Evolutionary conservation across 2,113 vertebrate genomes (phyloP).

Genomic region (Thermophis baileyi): DNA sequence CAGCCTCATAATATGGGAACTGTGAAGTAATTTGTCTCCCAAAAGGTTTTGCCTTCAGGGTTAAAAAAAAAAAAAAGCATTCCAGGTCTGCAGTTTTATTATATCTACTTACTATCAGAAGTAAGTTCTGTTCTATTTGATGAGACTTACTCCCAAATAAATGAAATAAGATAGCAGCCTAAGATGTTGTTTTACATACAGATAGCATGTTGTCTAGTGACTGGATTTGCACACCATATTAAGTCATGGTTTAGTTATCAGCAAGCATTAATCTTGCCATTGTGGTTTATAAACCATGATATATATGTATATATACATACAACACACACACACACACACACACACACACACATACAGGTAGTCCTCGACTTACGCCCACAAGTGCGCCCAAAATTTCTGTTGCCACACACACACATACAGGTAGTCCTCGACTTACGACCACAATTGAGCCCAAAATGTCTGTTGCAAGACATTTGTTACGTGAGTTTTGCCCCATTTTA

Average conservation of each 20-base stretch:
- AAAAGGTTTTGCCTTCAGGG: accelerated
- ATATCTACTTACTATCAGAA: background rate
- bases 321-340: no score
- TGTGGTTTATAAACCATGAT: background rate
- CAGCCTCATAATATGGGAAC: background rate
- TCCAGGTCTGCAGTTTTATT: background rate
- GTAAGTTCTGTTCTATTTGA: background rate
- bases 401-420: no score
- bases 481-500: no score
- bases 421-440: no score
- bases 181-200: accelerated
- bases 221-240: background rate
- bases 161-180: background rate
- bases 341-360: no score
- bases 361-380: no score
- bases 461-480: no score
- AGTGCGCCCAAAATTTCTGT: no score
- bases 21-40: background rate
- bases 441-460: no score
- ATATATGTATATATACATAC: background rate
- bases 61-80: background rate
- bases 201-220: background rate
- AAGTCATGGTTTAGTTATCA: background rate
- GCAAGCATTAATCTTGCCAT: background rate
- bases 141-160: background rate